Evolutionary conservation across 2,113 vertebrate genomes (phyloP), one percentile per base, ranked within the genome.

Genomic region (Ictalurus furcatus): DNA sequence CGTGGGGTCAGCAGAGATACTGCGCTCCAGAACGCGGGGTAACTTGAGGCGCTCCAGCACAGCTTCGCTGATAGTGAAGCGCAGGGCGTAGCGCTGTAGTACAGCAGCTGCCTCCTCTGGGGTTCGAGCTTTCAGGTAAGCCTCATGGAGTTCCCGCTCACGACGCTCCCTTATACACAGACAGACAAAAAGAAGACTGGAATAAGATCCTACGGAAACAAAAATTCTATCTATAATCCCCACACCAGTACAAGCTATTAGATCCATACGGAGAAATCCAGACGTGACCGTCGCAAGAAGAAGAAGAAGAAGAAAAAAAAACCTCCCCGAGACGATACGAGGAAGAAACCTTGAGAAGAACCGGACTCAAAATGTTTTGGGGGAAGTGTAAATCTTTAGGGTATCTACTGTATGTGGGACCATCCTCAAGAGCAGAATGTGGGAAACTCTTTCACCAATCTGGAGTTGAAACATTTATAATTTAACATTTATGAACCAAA

Each of bases 51-150:
- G 96, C 88, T 99, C 98, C 0, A 99, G 96, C 67, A 99, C 95
- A 1, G 97, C 93, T 92, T 99, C 98, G 1, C 98, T 99, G 95
- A 99, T 97, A 92, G 97, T 98, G 95, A 99, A 99, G 58, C 98
- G 97, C 93, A 98, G 97, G 0, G 97, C 97, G 89, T 99, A 99
- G 81, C 96, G 96, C 6, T 97, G 97, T 11, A 99, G 96, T 73
- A 99, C 96, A 19, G 91, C 90, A 0, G 97, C 96, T 0, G 98
- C 98, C 92, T 99, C 98, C 87, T 99, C 97, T 2, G 95, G 97
- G 0, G 96, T 96, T 88, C 91, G 94, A 2, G 98, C 98, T 0
- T 93, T 96, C 91, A 95, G 96, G 93, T 99, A 99, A 0, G 97
- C 97, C 6, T 97, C 95, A 0, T 98, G 97, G 74, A 99, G 92